These are phyloP conservation scores for Notamacropus eugenii DNA, from an alignment of 2,797 vertebrate species.

Conservation along the genomic window DNA sequence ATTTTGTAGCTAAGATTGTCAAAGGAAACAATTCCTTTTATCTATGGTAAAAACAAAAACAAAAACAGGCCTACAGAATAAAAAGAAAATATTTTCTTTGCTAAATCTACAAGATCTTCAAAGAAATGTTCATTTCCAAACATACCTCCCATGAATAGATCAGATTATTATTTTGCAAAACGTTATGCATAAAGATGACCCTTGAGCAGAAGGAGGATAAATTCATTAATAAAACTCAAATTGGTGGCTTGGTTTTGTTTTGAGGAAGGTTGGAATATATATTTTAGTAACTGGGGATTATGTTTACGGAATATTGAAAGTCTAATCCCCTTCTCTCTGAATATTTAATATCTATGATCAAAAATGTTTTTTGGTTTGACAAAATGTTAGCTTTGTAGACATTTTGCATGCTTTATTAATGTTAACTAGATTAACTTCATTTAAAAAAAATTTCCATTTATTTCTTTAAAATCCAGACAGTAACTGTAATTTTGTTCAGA, in stretches of 20 bases:
- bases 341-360: slow-evolving; percentile 13
- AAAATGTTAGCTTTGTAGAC: neutral
- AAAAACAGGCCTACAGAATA: neutral
- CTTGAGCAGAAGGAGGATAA: neutral
- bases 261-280: neutral
- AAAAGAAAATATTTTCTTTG: neutral
- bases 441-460: slow-evolving; percentile 12
- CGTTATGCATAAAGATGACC: slow-evolving; percentile 5
- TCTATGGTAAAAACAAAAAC: neutral
- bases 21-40: neutral
- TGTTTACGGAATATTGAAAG: slow-evolving; percentile 40
- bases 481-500: neutral
- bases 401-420: slow-evolving; percentile 31
- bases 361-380: slow-evolving; percentile 23
- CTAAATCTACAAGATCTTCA: neutral
- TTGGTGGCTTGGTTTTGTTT: neutral
- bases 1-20: neutral
- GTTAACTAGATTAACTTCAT: slow-evolving; percentile 5
- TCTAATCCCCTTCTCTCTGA: neutral
- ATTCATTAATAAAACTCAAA: neutral
- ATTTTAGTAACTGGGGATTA: slow-evolving; percentile 26
- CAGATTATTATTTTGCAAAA: slow-evolving; percentile 31
- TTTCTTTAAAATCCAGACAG: slow-evolving; percentile 1
- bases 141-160: slow-evolving; percentile 16
- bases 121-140: slow-evolving; percentile 2